Base-by-base conservation (phyloP, 2,888 invertebrate genomes). In the Electrophaes corylata region DNA sequence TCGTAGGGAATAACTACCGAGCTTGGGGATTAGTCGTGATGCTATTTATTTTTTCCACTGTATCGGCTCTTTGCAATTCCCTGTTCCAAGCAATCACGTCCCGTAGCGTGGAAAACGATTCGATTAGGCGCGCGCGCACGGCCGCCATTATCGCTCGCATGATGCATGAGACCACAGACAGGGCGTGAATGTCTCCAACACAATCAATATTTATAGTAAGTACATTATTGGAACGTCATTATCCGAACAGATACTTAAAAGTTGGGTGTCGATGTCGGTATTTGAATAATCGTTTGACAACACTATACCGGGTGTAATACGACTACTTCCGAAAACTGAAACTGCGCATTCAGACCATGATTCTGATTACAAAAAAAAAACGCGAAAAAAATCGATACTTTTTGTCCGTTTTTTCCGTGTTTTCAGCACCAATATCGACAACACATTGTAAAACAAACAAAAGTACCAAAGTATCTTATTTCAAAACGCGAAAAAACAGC, bases 91-190 rank as follows among this genome's bases (percentile, higher is more conserved):
- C 39, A 23, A 43, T 55, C 48, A 53, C 60, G 67, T 71, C 69
- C 63, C 66, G 67, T 61, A 73, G 70, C 72, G 74, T 75, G 72
- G 75, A 76, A 77, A 79, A 75, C 78, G 78, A 74, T 78, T 78
- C 75, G 79, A 79, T 80, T 78, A 78, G 70, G 67, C 67, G 67
- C 53, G 66, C 62, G 63, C 64, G 49, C 48, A 39, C 68, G 49
- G 47, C 58, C 47, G 61, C 57, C 60, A 60, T 75, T 71, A 76
- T 73, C 69, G 56, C 66, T 66, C 64, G 60, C 44, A 73, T 79
- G 79, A 79, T 75, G 75, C 70, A 79, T 76, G 74, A 50, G 61
- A 61, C 64, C 56, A 51, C 57, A 47, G 60, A 62, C 54, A 52
- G 55, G 55, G 62, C 57, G 48, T 45, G 56, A 60, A 56, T 64